Conservation (phyloP, 2,797 vertebrate species). For the Coregonus ussuriensis region DNA sequence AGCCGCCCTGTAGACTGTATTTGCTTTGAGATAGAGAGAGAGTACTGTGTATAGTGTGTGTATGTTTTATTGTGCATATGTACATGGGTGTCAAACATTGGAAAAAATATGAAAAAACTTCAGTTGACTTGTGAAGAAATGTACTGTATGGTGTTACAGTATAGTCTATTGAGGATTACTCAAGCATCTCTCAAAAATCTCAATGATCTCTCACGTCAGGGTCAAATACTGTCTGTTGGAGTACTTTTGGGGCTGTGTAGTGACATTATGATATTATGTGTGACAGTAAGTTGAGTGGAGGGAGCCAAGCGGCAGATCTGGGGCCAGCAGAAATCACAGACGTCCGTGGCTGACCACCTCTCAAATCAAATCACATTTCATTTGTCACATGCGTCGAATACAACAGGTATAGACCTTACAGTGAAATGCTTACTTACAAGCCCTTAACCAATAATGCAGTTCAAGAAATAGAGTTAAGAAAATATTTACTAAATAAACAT, state of each 20-base stretch:
- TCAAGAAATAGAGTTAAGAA: too few species aligned
- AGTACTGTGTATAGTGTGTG: not conserved
- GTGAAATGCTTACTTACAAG: too few species aligned
- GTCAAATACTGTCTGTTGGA: not conserved
- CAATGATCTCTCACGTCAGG: not conserved
- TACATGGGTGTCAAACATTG: not conserved
- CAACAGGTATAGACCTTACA: too few species aligned
- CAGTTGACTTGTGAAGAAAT: not conserved
- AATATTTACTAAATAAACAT: too few species aligned
- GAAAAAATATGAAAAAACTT: not conserved
- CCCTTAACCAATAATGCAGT: too few species aligned
- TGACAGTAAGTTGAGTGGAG: not conserved
- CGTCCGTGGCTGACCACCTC: not conserved
- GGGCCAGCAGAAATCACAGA: not conserved
- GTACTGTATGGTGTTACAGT: not conserved
- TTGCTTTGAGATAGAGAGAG: slow-evolving; percentile 35
- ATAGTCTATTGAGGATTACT: not conserved
- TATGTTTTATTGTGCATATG: not conserved
- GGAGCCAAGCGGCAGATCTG: not conserved
- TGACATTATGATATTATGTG: not conserved
- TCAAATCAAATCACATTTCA: too few species aligned
- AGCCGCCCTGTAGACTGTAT: slow-evolving; percentile 50
- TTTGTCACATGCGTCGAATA: too few species aligned
- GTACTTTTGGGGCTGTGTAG: not conserved
- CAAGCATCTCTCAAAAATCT: not conserved